Evolutionary conservation across 1,140 invertebrate species (phyloP).

Genomic region (Cydia splendana): DNA sequence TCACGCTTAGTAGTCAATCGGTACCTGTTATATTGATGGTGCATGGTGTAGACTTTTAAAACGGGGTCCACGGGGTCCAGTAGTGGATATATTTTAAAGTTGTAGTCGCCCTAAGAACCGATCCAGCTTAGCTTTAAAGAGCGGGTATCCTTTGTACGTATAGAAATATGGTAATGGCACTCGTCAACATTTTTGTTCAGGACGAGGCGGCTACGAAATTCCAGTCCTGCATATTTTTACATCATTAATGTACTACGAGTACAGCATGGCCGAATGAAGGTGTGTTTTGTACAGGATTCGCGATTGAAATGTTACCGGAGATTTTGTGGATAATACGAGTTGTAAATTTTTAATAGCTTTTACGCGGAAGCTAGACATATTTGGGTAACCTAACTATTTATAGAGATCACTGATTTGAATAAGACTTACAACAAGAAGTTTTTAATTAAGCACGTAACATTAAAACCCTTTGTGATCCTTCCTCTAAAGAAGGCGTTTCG

Average conservation of each 20-base stretch:
- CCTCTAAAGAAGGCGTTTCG: neutral
- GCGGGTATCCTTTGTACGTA: constrained; percentile 26
- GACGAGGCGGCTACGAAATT: neutral
- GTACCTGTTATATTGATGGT: too few species aligned
- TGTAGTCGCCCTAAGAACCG: neutral
- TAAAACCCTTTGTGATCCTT: constrained; percentile 23
- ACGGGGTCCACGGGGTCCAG: too few species aligned
- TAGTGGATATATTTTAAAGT: neutral
- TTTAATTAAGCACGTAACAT: neutral
- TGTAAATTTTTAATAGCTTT: too few species aligned
- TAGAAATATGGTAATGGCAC: constrained; percentile 29
- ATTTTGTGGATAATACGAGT: too few species aligned
- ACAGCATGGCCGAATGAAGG: neutral
- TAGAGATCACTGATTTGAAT: neutral
- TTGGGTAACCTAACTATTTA: too few species aligned
- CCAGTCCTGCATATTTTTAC: constrained; percentile 33
- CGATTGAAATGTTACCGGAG: neutral
- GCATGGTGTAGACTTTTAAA: too few species aligned
- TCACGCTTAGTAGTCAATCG: too few species aligned
- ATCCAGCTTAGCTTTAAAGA: constrained; percentile 27
- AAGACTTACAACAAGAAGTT: neutral
- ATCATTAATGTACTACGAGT: constrained; percentile 19
- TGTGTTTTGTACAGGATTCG: neutral
- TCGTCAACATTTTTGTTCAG: constrained; percentile 32
- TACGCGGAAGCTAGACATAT: too few species aligned